A percentile compares a stretch with the other conserved stretches of the same genome.
Conservation (phyloP, 2,888 invertebrate species). For the Mesorhabditis sp. region DNA sequence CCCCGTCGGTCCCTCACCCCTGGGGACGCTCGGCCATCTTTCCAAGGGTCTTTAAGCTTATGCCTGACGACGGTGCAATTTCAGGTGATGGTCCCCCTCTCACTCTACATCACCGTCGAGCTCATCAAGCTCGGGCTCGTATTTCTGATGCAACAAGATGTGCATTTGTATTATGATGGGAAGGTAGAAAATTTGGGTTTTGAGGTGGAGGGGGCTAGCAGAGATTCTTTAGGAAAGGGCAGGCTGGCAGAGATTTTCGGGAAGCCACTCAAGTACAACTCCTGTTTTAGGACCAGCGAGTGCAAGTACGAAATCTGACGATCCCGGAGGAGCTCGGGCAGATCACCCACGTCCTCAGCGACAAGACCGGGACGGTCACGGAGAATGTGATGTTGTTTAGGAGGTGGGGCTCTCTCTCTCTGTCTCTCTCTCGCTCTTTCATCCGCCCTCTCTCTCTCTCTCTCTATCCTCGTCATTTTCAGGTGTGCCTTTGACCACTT, state of each 20-base stretch:
- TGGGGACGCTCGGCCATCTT: no score
- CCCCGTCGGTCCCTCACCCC: no score
- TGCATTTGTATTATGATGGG: slow-evolving; percentile 7
- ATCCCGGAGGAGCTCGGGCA: slow-evolving; percentile 78
- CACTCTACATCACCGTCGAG: slow-evolving; percentile 92
- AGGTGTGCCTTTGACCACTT: not conserved
- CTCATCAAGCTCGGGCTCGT: slow-evolving; percentile 92
- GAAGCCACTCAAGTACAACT: no score
- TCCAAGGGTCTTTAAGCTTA: no score
- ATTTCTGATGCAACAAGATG: slow-evolving; percentile 61
- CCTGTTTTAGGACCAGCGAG: slow-evolving; percentile 69
- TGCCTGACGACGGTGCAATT: no score
- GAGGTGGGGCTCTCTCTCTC: slow-evolving; percentile 65
- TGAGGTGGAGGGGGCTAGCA: not conserved
- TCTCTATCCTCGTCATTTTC: not conserved
- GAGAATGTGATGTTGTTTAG: slow-evolving; percentile 96
- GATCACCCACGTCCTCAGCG: slow-evolving; percentile 46
- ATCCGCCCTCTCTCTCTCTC: not conserved
- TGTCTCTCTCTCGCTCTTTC: not conserved
- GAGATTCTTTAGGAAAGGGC: no score
- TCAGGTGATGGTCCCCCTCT: slow-evolving; percentile 77
- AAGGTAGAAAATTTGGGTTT: slow-evolving; percentile 9
- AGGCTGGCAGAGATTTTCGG: no score
- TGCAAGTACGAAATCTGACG: slow-evolving; percentile 74
- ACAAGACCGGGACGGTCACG: slow-evolving; percentile 72